A percentile compares a stretch with the other conserved stretches of the same genome.
These are phyloP conservation scores for Furcifer pardalis DNA, from an alignment of 2,797 vertebrate genomes.

Conservation along the genomic window DNA sequence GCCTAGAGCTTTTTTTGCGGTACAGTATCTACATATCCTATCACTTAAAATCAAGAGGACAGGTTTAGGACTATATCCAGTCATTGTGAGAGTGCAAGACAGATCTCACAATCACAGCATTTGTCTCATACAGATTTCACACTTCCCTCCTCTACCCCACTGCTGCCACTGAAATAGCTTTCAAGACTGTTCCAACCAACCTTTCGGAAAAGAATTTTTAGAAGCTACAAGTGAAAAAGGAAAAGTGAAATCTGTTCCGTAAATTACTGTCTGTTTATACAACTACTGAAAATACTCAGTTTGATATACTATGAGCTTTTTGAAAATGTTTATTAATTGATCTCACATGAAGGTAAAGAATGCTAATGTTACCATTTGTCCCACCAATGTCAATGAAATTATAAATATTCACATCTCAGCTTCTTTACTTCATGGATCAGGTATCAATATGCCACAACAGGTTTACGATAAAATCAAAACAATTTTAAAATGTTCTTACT, in stretches of 20 bases:
- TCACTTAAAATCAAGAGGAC: no score
- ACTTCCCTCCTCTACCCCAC: background rate
- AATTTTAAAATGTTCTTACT: constrained; percentile 77
- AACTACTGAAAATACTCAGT: background rate
- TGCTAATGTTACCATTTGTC: background rate
- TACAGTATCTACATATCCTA: no score
- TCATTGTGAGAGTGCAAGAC: no score
- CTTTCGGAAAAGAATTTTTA: background rate
- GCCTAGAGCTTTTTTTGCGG: no score
- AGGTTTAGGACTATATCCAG: no score
- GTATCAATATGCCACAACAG: background rate
- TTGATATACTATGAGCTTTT: background rate
- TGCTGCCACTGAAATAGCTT: background rate
- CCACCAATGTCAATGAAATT: background rate
- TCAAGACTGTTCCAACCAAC: background rate
- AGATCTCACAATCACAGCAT: no score
- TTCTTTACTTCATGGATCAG: background rate
- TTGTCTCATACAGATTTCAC: background rate
- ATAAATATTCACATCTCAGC: background rate
- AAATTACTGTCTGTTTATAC: background rate
- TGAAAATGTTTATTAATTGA: background rate
- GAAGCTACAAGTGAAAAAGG: background rate
- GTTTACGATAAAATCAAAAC: background rate
- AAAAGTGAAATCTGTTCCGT: background rate
- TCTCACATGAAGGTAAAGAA: background rate